Base-by-base conservation (phyloP, 1,140 invertebrate species). In the Habropoda laboriosa region DNA sequence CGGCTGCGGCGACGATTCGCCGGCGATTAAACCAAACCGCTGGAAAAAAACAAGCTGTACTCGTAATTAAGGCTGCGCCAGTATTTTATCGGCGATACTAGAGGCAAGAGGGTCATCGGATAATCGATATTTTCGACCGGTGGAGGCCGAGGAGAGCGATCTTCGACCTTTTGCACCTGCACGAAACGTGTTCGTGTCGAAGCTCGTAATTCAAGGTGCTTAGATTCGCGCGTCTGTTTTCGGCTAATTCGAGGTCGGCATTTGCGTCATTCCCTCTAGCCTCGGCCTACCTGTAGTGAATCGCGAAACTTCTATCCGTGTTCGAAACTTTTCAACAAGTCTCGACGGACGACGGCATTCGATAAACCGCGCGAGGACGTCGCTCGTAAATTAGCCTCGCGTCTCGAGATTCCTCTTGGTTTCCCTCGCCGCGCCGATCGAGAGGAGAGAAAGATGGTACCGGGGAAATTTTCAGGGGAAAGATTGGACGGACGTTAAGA, bases 91-190 rank as follows among this genome's bases (percentile, higher is more conserved):
- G 79, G 64, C 78, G 68, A 57, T 73, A 70, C 57, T 70, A 49
- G 47, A 42, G n/a, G 42, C 47, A 82, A 86, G 61, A 79, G 55
- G 76, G 76, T 77, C 84, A 73, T 83, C 84, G 80, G 71, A 74
- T 86, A 83, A 86, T 86, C 84, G 84, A 86, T 86, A 75, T 80
- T 83, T 86, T 83, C 64, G 71, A 42, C 53, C 32, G 30, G 49
- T 47, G 42, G 58, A 8, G 47, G 49, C 47, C 70, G 66, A 55
- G n/a, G n/a, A n/a, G n/a, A n/a, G 61, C 58, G 71, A 72, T 85
- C 74, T 82, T 75, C 70, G 74, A 82, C 70, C 84, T 82, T 86
- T 86, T 35, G 51, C 70, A 74, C n/a, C 16, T 32, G 45, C 81
- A 57, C 72, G 55, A 53, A 49, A n/a, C n/a, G n/a, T 30, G 58